These are phyloP conservation scores for Perodicticus potto DNA, from an alignment of 2,797 vertebrate species.

Conservation along the genomic window DNA sequence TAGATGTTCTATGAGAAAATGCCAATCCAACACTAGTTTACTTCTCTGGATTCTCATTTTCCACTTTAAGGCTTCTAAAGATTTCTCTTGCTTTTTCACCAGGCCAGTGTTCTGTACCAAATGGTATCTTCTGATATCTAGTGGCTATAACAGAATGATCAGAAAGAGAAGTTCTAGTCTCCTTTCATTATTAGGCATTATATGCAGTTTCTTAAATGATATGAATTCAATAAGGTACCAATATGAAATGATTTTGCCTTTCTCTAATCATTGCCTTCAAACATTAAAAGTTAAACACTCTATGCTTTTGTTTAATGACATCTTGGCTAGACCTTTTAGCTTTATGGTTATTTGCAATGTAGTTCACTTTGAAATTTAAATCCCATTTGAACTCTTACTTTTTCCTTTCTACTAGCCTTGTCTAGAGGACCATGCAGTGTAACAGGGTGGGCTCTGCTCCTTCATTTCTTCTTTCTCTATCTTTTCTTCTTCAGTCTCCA, in stretches of 20 bases:
- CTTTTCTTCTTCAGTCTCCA: not conserved
- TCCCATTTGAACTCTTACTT: not conserved
- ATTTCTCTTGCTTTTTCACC: not conserved
- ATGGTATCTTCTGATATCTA: not conserved
- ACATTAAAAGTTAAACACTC: not conserved
- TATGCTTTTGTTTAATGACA: not conserved
- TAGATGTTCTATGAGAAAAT: not conserved
- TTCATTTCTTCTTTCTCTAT: not conserved
- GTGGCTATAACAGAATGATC: not conserved
- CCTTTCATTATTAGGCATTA: not conserved
- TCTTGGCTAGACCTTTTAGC: not conserved
- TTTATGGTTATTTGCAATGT: not conserved
- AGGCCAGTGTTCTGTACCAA: not conserved
- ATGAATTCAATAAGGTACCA: not conserved
- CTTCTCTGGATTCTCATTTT: not conserved
- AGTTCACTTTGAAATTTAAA: constrained; percentile 15
- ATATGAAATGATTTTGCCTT: not conserved
- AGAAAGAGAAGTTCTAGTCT: not conserved
- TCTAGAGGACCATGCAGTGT: not conserved
- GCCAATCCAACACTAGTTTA: not conserved
- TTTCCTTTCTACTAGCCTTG: not conserved
- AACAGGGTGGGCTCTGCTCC: not conserved
- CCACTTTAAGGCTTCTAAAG: not conserved
- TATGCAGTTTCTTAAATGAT: not conserved
- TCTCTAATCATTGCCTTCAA: not conserved